phyloP scores from a whole-genome alignment of 2,888 invertebrate genomes.

The Ophion costatus region DNA sequence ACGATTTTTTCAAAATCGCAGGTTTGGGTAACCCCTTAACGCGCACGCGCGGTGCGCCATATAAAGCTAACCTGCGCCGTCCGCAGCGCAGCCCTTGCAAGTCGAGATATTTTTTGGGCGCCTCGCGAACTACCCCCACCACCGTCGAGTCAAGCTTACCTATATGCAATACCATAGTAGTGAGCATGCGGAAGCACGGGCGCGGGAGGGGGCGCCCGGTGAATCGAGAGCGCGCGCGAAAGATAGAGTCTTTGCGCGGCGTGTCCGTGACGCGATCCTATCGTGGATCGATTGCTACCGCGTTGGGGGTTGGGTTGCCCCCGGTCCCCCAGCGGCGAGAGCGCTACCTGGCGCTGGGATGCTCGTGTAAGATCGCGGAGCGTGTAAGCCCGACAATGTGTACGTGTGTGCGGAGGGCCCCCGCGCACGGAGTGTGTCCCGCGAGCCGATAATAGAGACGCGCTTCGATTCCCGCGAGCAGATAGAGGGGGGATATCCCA shows the following conservation, averaged over 20 bases:
- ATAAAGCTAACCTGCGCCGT: no score
- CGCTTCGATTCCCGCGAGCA: conserved; percentile 60
- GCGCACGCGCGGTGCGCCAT: no score
- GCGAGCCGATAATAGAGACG: conserved; percentile 69
- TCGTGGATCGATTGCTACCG: conserved; percentile 71
- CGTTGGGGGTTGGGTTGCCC: conserved; percentile 42
- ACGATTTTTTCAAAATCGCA: no score
- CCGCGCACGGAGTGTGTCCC: conserved; percentile 28
- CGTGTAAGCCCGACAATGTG: not conserved
- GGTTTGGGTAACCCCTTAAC: no score
- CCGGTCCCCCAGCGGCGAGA: conserved; percentile 14
- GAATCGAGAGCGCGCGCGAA: conserved; percentile 67
- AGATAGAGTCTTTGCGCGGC: conserved; percentile 68
- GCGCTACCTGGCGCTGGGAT: conserved; percentile 24
- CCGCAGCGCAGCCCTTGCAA: no score
- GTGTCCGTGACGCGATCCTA: conserved; percentile 73
- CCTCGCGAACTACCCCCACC: no score
- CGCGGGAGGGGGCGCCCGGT: conserved; percentile 18
- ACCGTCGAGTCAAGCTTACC: not conserved
- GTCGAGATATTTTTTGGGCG: no score
- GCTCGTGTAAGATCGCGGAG: conserved; percentile 42
- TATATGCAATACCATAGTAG: conserved; percentile 36
- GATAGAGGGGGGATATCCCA: conserved; percentile 44
- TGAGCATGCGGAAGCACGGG: conserved; percentile 67
- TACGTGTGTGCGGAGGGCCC: not conserved